Base-by-base conservation (phyloP, 2,888 invertebrate species). In the Ectemnius lituratus region DNA sequence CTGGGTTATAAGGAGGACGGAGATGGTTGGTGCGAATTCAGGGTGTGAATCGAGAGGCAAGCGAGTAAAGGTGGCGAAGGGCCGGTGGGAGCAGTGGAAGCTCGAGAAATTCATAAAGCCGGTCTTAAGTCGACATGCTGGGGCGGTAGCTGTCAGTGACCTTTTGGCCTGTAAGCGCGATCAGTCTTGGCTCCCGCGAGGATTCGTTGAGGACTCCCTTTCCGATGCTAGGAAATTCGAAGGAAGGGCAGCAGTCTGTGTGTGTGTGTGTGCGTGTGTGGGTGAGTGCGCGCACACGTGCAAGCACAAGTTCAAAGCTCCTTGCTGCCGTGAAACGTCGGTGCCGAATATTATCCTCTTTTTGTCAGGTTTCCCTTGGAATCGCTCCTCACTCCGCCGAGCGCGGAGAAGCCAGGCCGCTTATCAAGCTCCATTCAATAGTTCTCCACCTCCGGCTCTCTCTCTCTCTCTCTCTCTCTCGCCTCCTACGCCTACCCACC, bases 101-200 rank as follows among this genome's bases (percentile, higher is more conserved):
- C 75, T 58, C 72, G 82, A 76, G 81, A 83, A 80, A 83, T 83
- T 82, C 82, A 82, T 82, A 82, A 82, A 83, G 83, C 82, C 62
- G 70, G 76, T 76, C 83, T 83, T 80, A 80, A 82, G 83, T 76
- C 67, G 75, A 56, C 61, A 65, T 60, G 58, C 64, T 56, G 65
- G 76, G 63, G 75, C 70, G 66, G 75, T 73, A 73, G 77, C 74
- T 77, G 80, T 78, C 80, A 73, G 80, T 76, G 83, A 82, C 80
- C 83, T 82, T 74, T 82, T 76, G 74, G 66, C 77, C 8, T 64
- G 63, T 67, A 68, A 37, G 46, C 70, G 65, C 70, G 78, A 82
- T 75, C 73, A 72, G 62, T 56, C 75, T 73, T 74, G 70, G 75
- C 75, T 37, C 82, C 74, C 82, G n/a, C 75, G 80, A 80, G 82